These are phyloP conservation scores for Antechinus flavipes DNA, from an alignment of 2,113 vertebrate species.

Conservation along the genomic window DNA sequence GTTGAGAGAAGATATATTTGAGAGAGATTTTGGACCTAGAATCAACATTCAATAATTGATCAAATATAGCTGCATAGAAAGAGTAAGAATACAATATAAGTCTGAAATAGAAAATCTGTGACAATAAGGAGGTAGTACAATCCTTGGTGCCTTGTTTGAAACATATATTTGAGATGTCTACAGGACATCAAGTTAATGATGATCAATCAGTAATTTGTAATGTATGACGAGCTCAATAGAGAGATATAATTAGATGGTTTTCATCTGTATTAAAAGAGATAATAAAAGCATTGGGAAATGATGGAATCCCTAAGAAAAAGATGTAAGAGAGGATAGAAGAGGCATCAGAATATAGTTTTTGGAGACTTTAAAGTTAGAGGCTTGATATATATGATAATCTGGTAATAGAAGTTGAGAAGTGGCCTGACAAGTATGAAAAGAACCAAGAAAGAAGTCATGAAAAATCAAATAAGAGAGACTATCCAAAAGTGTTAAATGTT, in stretches of 20 bases:
- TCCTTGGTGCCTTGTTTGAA: not conserved
- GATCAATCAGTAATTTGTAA: not conserved
- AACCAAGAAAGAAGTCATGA: not conserved
- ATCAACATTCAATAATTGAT: not conserved
- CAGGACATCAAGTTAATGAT: not conserved
- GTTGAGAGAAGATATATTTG: not conserved
- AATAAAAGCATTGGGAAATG: not conserved
- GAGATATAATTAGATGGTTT: not conserved
- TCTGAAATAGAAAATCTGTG: not conserved
- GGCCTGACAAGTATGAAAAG: not conserved
- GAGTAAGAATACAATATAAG: not conserved
- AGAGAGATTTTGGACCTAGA: not conserved
- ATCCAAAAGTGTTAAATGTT: not conserved
- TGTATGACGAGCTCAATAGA: not conserved
- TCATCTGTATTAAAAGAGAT: not conserved
- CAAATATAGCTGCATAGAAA: not conserved
- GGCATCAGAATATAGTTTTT: not conserved
- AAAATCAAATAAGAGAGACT: not conserved
- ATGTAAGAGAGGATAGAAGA: not conserved
- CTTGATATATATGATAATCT: not conserved
- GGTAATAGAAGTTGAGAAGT: not conserved
- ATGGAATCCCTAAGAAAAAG: not conserved
- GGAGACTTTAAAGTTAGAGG: not conserved
- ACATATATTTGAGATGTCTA: not conserved
- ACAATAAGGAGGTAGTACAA: not conserved